These are phyloP conservation scores for Spinus pinus DNA, from an alignment of 2,797 vertebrate species.

Conservation along the genomic window DNA sequence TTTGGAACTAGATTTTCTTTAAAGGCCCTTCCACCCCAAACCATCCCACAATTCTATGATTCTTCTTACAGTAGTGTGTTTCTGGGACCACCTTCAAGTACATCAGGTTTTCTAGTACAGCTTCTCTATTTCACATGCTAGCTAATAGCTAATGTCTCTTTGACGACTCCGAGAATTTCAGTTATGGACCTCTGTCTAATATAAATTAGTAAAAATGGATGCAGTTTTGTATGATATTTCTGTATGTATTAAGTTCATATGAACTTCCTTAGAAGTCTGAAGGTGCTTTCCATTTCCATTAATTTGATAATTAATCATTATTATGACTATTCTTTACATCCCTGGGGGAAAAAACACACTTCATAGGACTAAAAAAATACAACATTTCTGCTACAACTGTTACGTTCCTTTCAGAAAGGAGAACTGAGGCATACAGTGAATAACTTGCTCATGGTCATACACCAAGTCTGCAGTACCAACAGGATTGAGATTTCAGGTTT, in stretches of 20 bases:
- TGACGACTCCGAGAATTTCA: neutral
- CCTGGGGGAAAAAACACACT: accelerated
- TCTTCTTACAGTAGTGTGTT: neutral
- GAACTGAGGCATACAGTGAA: neutral
- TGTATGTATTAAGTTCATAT: neutral
- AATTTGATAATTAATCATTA: neutral
- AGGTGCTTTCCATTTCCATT: neutral
- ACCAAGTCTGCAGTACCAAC: neutral
- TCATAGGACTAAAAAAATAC: neutral
- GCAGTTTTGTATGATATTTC: neutral
- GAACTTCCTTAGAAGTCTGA: neutral
- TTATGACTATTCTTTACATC: neutral
- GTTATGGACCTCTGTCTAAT: neutral
- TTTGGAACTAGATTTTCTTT: neutral
- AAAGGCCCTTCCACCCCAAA: neutral
- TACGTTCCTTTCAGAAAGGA: neutral
- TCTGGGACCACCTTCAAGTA: neutral
- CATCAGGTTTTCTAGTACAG: neutral
- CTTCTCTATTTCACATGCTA: neutral
- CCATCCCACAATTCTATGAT: neutral
- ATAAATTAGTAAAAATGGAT: neutral
- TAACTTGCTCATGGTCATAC: neutral
- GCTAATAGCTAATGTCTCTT: neutral
- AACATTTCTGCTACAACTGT: neutral
- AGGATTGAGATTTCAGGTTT: neutral